Conservation (phyloP, 2,113 vertebrate genomes). For the Lipophrys pholis region DNA sequence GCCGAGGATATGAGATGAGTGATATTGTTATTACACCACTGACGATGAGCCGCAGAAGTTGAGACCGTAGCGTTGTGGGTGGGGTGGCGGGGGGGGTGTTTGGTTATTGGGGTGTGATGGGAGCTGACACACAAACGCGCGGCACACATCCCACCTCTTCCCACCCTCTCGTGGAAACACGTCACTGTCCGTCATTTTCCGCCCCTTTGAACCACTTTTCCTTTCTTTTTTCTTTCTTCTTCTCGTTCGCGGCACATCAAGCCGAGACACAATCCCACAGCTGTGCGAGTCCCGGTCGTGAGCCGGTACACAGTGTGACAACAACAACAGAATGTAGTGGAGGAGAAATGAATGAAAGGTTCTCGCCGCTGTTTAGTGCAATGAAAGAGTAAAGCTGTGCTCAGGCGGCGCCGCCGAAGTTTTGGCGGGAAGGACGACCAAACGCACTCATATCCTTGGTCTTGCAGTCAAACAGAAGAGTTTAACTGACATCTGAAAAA, state of each 20-base stretch:
- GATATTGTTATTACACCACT: conserved; percentile 74
- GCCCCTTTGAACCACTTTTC: conserved; percentile 43
- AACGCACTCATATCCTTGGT: conserved; percentile 10
- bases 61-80: conserved; percentile 41
- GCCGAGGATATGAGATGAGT: conserved; percentile 72
- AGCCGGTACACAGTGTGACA: conserved; percentile 46
- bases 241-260: conserved; percentile 24
- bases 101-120: no score
- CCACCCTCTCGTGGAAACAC: no score
- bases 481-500: no score
- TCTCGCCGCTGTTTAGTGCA: background rate
- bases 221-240: conserved; percentile 15
- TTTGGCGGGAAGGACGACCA: conserved; percentile 30
- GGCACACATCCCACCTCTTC: no score
- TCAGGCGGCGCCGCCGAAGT: conserved; percentile 23
- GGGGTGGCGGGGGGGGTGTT: background rate
- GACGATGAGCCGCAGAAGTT: conserved; percentile 71
- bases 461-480: no score
- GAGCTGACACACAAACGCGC: no score
- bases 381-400: no score
- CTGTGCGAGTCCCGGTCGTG: conserved; percentile 55
- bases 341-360: conserved; percentile 6
- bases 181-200: conserved; percentile 37
- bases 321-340: conserved; percentile 35
- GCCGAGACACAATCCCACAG: conserved; percentile 64